Base-by-base conservation (phyloP, 2,888 invertebrate genomes). In the Eutolmus rufibarbis region DNA sequence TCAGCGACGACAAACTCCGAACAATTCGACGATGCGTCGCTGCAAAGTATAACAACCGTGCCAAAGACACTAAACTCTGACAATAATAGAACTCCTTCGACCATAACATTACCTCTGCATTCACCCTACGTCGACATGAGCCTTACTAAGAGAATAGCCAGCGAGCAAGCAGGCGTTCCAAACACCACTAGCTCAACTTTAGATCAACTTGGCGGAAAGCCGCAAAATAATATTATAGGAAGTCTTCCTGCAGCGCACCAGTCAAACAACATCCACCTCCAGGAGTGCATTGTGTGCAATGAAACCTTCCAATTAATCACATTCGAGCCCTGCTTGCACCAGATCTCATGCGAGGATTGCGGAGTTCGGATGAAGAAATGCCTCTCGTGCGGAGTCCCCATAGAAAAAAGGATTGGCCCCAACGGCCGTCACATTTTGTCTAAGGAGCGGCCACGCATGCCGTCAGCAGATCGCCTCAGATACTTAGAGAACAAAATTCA, bases 311-410 rank as follows among this genome's bases (percentile, higher is more conserved):
- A 94, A 89, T 93, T 95, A 88, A 95, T 96, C 4, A 93, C 93
- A 86, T 95, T 97, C 90, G 95, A 95, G 90, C 96, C 97, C 0
- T 97, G 97, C 91, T 94, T 94, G 85, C 96, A 97, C 92, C 94
- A 94, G 90, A 94, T 96, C 4, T 95, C 95, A 0, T 97, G 97
- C 91, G 95, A 95, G 89, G 96, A 96, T 89, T 97, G 97, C 91
- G 95, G 96, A 82, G 93, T 95, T 19, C 94, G 96, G 86, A 96
- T 97, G 95, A 96, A 96, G 91, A 96, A 96, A 91, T 96, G 96
- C 91, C 92, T 96, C 46, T 93, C 94, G 81, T 96, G 96, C 90
- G 95, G 95, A 66, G 92, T 93, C 51, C 91, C 93, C 12, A 96
- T 96, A 82, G 94, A 94, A 88, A 93, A 93, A 88, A 92, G 95